phyloP scores from a whole-genome alignment of 2,113 vertebrate species.

The Sturnus vulgaris region DNA sequence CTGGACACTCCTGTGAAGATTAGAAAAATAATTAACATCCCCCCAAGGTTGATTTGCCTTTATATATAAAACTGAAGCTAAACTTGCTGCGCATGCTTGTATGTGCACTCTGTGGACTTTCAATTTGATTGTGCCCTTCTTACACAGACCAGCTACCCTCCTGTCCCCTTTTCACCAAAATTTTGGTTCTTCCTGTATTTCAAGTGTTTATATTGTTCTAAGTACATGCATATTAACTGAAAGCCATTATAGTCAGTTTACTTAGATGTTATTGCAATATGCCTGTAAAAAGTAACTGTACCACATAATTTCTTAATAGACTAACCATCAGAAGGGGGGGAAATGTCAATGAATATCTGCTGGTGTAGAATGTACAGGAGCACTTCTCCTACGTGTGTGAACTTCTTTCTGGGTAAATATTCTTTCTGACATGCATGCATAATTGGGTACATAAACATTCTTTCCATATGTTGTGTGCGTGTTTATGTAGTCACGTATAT shows the following conservation, averaged over 20 bases:
- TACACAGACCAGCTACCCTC: accelerated
- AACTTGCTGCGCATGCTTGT: accelerated
- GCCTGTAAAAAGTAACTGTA: background rate
- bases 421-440: background rate
- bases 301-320: background rate
- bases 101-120: background rate
- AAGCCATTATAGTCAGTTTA: background rate
- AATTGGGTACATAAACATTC: background rate
- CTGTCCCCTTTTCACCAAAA: accelerated
- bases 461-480: background rate
- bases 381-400: background rate
- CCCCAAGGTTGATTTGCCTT: accelerated
- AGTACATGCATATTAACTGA: background rate
- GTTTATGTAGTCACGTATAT: background rate
- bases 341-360: background rate
- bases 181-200: background rate
- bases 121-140: background rate
- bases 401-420: background rate
- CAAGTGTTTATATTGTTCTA: background rate
- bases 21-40: background rate
- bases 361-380: background rate
- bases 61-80: background rate
- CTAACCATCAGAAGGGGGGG: background rate
- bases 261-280: background rate
- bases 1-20: background rate